Percentiles rank a stretch among this genome's conserved stretches.
Conservation (phyloP, 2,888 invertebrate species). For the Trissolcus brochymenae region DNA sequence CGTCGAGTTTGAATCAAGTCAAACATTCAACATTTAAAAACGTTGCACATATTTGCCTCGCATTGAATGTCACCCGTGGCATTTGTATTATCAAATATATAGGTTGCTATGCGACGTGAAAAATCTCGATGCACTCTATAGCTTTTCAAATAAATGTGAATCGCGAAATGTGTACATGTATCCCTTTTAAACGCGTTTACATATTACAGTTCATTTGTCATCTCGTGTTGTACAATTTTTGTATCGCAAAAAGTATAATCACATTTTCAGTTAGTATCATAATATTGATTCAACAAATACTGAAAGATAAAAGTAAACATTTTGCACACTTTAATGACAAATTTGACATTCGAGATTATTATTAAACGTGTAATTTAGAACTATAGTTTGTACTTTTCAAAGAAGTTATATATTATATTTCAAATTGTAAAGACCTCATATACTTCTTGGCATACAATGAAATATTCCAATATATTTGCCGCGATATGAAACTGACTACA, state of each 20-base stretch:
- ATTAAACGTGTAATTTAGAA: too few species aligned
- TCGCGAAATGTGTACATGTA: not conserved
- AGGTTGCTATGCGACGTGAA: conserved; percentile 27
- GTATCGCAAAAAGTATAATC: too few species aligned
- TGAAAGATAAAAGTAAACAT: too few species aligned
- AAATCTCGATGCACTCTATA: conserved; percentile 15
- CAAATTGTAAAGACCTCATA: too few species aligned
- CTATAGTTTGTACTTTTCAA: too few species aligned
- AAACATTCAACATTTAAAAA: conserved; percentile 51
- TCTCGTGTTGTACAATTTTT: too few species aligned
- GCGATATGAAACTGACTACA: conserved; percentile 16
- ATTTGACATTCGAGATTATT: too few species aligned
- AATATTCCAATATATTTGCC: conserved; percentile 24
- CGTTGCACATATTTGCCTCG: conserved; percentile 34
- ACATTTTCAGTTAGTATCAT: too few species aligned
- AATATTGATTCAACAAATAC: too few species aligned
- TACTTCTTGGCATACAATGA: conserved; percentile 25
- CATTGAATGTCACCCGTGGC: conserved; percentile 20
- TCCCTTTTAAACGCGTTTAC: conserved; percentile 17
- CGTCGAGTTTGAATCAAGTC: conserved; percentile 39
- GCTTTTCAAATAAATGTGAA: conserved; percentile 4
- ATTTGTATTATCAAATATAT: conserved; percentile 40
- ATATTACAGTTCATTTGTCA: too few species aligned
- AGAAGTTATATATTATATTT: too few species aligned
- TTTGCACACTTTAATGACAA: too few species aligned